Percentiles rank a stretch among this genome's conserved stretches.
These are phyloP conservation scores for Characodon lateralis DNA, from an alignment of 2,797 vertebrate species.

Conservation along the genomic window DNA sequence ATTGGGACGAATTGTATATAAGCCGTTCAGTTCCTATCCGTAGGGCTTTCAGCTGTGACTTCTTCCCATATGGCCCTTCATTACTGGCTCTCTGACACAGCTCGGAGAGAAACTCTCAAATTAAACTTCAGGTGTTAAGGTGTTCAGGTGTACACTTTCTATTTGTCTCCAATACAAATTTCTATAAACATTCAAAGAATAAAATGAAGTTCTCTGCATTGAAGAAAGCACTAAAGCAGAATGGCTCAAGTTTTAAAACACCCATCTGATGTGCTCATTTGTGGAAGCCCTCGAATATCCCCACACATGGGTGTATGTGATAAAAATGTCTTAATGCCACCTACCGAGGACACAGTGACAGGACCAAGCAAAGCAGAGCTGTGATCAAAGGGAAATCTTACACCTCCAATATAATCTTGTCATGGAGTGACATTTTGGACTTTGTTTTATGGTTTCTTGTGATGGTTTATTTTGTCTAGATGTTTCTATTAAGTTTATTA, in stretches of 20 bases:
- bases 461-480: no score
- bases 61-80: constrained; percentile 30
- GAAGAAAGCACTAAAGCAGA: background rate
- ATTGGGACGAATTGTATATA: constrained; percentile 37
- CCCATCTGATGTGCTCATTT: background rate
- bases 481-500: no score
- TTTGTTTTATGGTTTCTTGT: no score
- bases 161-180: background rate
- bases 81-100: constrained; percentile 26
- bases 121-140: constrained; percentile 1
- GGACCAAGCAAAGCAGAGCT: background rate
- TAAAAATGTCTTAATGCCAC: background rate
- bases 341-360: background rate
- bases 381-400: constrained; percentile 11
- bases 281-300: background rate
- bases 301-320: background rate
- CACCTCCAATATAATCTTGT: background rate
- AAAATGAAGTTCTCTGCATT: background rate
- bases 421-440: no score
- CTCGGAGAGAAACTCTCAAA: constrained; percentile 6
- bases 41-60: constrained; percentile 43
- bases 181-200: background rate
- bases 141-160: no score
- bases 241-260: background rate
- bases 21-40: constrained; percentile 21